These are phyloP conservation scores for Danaus plexippus DNA, from an alignment of 1,140 invertebrate genomes.

Conservation along the genomic window DNA sequence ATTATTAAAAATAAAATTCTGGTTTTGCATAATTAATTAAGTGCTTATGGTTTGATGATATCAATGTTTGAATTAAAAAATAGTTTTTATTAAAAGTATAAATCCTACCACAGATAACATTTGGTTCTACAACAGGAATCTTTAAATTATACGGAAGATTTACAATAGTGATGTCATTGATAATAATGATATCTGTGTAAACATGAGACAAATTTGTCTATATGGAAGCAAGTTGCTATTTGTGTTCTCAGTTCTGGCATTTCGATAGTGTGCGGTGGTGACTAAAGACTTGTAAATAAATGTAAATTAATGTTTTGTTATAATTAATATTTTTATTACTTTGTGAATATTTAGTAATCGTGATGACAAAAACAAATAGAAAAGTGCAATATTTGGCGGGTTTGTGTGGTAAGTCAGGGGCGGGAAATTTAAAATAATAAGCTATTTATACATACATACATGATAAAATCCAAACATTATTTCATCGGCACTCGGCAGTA, in stretches of 20 bases:
- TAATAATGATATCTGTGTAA: constrained; percentile 1
- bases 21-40: too few relatives aligned
- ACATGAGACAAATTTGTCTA: constrained; percentile 1
- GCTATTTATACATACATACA: constrained; percentile 5
- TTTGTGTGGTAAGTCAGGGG: constrained; percentile 47
- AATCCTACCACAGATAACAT: too few relatives aligned
- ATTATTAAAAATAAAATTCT: too few relatives aligned
- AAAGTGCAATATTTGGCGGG: constrained; percentile 59
- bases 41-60: too few relatives aligned
- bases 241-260: neutral
- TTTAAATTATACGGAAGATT: too few relatives aligned
- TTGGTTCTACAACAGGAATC: too few relatives aligned
- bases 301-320: too few relatives aligned
- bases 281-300: too few relatives aligned
- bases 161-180: neutral
- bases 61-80: too few relatives aligned
- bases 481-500: constrained; percentile 30
- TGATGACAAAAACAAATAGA: constrained; percentile 31
- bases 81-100: too few relatives aligned
- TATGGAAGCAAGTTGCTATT: neutral
- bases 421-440: constrained; percentile 32
- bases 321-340: neutral
- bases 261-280: too few relatives aligned
- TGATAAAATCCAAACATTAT: constrained; percentile 13
- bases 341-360: neutral